phyloP scores from a whole-genome alignment of 2,888 invertebrate genomes.

The Caenorhabditis sp. region DNA sequence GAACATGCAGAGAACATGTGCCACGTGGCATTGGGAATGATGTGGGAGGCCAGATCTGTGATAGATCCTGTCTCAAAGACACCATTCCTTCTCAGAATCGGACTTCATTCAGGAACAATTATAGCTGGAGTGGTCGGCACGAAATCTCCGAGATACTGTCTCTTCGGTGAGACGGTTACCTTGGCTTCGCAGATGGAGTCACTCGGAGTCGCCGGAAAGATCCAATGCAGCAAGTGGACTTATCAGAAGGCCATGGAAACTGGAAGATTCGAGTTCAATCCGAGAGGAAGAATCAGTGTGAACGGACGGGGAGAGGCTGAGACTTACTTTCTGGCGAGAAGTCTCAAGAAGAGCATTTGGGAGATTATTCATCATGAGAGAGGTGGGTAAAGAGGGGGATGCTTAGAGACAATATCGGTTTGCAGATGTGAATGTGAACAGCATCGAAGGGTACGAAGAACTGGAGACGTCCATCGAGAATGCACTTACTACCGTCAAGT shows the following conservation, averaged over 20 bases:
- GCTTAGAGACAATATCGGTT: background rate
- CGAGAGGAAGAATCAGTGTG: conserved; percentile 73
- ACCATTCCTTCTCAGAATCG: conserved; percentile 70
- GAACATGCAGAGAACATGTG: conserved; percentile 83
- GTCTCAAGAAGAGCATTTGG: conserved; percentile 80
- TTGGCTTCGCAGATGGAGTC: conserved; percentile 76
- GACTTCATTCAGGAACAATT: conserved; percentile 75
- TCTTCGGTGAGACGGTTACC: conserved; percentile 78
- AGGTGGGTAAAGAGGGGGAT: conserved; percentile 51
- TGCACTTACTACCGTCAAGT: conserved; percentile 11
- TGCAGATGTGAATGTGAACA: conserved; percentile 78
- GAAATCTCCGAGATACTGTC: conserved; percentile 76
- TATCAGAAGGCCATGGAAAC: conserved; percentile 69
- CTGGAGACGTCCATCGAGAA: conserved; percentile 62
- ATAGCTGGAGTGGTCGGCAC: conserved; percentile 77
- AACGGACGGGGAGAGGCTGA: conserved; percentile 77
- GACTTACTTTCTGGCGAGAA: conserved; percentile 75
- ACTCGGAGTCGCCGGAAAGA: conserved; percentile 71
- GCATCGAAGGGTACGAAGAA: conserved; percentile 80
- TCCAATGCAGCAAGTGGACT: conserved; percentile 73
- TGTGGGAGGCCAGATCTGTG: conserved; percentile 79
- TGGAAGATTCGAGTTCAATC: conserved; percentile 77
- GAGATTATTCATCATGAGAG: conserved; percentile 76
- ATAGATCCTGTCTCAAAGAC: conserved; percentile 71
- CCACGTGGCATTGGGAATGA: conserved; percentile 82